phyloP scores from a whole-genome alignment of 1,140 invertebrate species.

The Drosophila parabipectinata region DNA sequence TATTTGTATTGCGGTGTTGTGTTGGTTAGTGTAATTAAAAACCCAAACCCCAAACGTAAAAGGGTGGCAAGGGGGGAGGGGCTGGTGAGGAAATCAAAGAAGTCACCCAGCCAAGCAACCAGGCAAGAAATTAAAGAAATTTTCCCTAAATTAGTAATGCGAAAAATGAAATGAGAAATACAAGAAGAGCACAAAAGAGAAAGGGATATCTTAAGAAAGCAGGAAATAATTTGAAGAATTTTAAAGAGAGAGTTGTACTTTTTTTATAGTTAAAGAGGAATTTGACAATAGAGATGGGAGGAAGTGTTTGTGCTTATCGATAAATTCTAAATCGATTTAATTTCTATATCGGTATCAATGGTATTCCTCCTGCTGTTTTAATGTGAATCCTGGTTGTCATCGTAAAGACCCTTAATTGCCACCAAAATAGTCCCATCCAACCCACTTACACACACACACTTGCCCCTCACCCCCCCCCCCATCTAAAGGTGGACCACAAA shows the following conservation, averaged over 20 bases:
- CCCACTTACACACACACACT: background rate
- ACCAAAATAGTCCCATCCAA: constrained; percentile 18
- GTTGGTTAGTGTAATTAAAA: constrained; percentile 34
- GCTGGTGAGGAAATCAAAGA: background rate
- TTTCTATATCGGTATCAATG: background rate
- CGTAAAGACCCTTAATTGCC: constrained; percentile 26
- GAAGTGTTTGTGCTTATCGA: too few species aligned
- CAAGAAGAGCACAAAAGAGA: constrained; percentile 5
- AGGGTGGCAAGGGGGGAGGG: background rate
- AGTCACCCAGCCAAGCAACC: background rate
- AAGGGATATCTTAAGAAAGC: background rate
- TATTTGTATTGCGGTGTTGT: constrained; percentile 16
- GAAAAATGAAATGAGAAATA: constrained; percentile 5
- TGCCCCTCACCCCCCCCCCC: background rate
- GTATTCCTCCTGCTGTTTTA: background rate
- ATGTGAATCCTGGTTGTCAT: constrained; percentile 1
- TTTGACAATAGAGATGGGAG: too few species aligned
- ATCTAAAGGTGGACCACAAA: constrained; percentile 41
- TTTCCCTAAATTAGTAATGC: constrained; percentile 25
- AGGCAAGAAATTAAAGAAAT: constrained; percentile 39
- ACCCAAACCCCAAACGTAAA: background rate
- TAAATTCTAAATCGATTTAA: too few species aligned
- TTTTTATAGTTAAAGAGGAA: too few species aligned
- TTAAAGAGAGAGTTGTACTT: too few species aligned
- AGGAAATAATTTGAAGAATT: background rate